A percentile compares a stretch with the other conserved stretches of the same genome.
Conservation (phyloP, 2,888 invertebrate species). For the Nephrocerus scutellatus region DNA sequence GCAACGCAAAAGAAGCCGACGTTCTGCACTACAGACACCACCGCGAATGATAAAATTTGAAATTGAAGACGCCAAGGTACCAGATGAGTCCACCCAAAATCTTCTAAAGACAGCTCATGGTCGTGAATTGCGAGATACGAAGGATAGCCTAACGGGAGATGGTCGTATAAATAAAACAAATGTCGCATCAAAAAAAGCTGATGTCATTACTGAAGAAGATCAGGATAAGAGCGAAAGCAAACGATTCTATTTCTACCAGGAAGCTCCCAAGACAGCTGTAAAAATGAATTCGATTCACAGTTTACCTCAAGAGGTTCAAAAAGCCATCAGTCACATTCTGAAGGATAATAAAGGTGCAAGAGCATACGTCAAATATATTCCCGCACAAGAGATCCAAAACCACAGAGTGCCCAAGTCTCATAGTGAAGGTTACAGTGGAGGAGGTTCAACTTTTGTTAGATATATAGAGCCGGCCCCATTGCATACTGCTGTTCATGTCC, state of each 20-base stretch:
- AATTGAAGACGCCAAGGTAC: constrained; percentile 39
- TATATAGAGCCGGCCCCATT: constrained; percentile 15
- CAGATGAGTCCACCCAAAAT: constrained; percentile 22
- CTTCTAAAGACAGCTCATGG: constrained; percentile 17
- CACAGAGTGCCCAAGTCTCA: background rate
- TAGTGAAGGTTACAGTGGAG: background rate
- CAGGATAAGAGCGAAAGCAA: constrained; percentile 29
- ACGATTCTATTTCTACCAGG: constrained; percentile 31
- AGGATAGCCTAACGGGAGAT: constrained; percentile 14
- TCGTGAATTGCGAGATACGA: constrained; percentile 13
- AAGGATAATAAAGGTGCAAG: constrained; percentile 33
- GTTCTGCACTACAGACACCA: constrained; percentile 21
- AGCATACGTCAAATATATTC: constrained; percentile 34
- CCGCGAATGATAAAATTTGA: constrained; percentile 40
- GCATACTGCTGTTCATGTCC: constrained; percentile 15
- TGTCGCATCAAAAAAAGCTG: background rate
- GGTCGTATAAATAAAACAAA: constrained; percentile 20
- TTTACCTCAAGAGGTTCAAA: constrained; percentile 39
- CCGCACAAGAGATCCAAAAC: constrained; percentile 24
- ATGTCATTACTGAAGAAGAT: constrained; percentile 14
- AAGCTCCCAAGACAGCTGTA: constrained; percentile 26
- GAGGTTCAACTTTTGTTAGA: background rate
- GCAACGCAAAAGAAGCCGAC: constrained; percentile 22
- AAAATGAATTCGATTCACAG: constrained; percentile 35
- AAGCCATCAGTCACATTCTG: constrained; percentile 36